A percentile compares a stretch with the other conserved stretches of the same genome.
Evolutionary conservation across 2,888 invertebrate species (phyloP).

Genomic region (Drosophila mettleri): DNA sequence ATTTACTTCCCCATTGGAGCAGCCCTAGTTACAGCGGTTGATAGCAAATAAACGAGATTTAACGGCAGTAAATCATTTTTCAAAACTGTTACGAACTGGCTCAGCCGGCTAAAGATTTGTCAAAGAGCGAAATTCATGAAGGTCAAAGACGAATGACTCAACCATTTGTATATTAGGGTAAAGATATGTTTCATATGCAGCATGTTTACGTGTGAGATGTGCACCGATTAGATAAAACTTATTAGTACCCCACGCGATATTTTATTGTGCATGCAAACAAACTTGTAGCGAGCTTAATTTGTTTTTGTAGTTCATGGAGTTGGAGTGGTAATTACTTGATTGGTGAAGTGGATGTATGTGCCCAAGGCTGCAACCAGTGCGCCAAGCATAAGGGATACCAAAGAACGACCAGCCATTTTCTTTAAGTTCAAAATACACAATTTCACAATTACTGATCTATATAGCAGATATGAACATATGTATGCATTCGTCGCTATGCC

Average conservation of each 20-base stretch:
- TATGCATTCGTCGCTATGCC: constrained; percentile 21
- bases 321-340: constrained; percentile 79
- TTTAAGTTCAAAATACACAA: constrained; percentile 33
- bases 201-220: constrained; percentile 21
- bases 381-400: constrained; percentile 80
- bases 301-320: neutral
- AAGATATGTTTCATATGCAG: neutral
- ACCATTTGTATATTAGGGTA: constrained; percentile 1
- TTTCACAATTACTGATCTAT: constrained; percentile 55
- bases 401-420: constrained; percentile 68
- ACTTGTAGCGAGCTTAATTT: neutral
- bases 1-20: neutral
- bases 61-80: neutral
- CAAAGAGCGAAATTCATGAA: constrained; percentile 39
- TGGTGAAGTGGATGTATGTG: constrained; percentile 79
- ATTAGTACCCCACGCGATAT: constrained; percentile 4
- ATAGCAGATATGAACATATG: neutral
- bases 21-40: neutral
- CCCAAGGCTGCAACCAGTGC: constrained; percentile 82
- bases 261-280: constrained; percentile 27
- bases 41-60: neutral
- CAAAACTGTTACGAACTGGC: constrained; percentile 1
- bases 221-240: constrained; percentile 26
- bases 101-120: constrained; percentile 3
- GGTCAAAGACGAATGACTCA: constrained; percentile 51